A percentile compares a stretch with the other conserved stretches of the same genome.
These are phyloP conservation scores for Ophonus ardosiacus DNA, from an alignment of 2,888 invertebrate species.

Conservation along the genomic window DNA sequence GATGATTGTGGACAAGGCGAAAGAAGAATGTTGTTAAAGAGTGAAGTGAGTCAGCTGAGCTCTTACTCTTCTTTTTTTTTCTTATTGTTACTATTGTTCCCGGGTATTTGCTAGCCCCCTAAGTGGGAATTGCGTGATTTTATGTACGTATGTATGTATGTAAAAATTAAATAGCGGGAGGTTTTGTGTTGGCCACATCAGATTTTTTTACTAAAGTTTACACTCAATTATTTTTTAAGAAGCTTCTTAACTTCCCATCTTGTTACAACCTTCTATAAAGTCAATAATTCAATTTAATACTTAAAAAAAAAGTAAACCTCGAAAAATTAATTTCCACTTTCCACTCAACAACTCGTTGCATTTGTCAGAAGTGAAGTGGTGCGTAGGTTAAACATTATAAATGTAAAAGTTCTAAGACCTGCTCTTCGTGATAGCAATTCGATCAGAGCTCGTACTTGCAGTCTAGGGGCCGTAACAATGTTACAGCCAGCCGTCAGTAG, in stretches of 20 bases:
- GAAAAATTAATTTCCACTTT: slow-evolving; percentile 35
- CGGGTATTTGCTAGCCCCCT: too few species aligned
- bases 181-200: too few species aligned
- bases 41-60: too few species aligned
- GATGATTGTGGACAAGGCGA: too few species aligned
- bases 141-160: too few species aligned
- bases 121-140: too few species aligned
- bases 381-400: slow-evolving; percentile 52
- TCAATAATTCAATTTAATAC: slow-evolving; percentile 35
- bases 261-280: neutral
- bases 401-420: slow-evolving; percentile 48
- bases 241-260: neutral
- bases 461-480: slow-evolving; percentile 49
- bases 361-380: slow-evolving; percentile 28
- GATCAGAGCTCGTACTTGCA: slow-evolving; percentile 16
- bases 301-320: slow-evolving; percentile 5
- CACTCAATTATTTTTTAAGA: neutral
- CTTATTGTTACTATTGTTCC: too few species aligned
- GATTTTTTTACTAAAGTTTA: neutral
- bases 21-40: too few species aligned
- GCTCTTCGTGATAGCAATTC: slow-evolving; percentile 36
- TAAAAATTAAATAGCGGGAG: too few species aligned
- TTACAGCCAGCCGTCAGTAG: neutral
- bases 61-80: too few species aligned
- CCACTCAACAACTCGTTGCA: slow-evolving; percentile 19